These are phyloP conservation scores for Chlamydotis undulata DNA, from an alignment of 2,113 vertebrate species.

Conservation along the genomic window DNA sequence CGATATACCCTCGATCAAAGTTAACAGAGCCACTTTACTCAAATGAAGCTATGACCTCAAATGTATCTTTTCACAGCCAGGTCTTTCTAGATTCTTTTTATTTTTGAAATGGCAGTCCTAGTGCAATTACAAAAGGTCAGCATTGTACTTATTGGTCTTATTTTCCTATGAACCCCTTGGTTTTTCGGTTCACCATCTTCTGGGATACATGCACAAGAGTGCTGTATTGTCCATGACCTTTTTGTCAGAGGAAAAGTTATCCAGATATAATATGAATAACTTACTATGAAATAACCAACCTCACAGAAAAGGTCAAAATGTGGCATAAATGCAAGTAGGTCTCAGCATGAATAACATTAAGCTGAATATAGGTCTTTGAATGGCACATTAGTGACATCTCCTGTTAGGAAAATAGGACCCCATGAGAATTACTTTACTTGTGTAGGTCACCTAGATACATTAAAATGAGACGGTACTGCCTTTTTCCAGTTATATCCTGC, in stretches of 20 bases:
- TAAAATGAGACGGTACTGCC: not conserved
- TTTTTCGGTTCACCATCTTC: not conserved
- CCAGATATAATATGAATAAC: not conserved
- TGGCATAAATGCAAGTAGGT: not conserved
- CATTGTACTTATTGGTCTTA: not conserved
- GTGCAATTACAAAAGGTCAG: conserved; percentile 3
- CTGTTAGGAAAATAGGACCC: not conserved
- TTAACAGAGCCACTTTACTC: not conserved
- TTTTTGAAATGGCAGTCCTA: not conserved
- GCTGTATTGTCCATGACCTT: not conserved
- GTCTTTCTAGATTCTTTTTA: not conserved
- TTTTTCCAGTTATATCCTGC: not conserved
- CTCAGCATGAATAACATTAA: not conserved
- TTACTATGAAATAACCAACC: conserved; percentile 23
- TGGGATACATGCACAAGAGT: not conserved
- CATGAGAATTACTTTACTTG: not conserved
- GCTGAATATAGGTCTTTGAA: not conserved
- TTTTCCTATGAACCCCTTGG: not conserved
- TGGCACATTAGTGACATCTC: not conserved
- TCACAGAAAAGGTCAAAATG: conserved; percentile 36
- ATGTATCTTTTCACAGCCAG: not conserved
- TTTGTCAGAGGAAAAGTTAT: not conserved
- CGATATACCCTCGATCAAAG: not conserved
- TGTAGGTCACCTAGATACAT: not conserved
- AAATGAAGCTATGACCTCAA: not conserved